Base-by-base conservation (phyloP, 1,140 invertebrate species). In the Bombus balteatus region DNA sequence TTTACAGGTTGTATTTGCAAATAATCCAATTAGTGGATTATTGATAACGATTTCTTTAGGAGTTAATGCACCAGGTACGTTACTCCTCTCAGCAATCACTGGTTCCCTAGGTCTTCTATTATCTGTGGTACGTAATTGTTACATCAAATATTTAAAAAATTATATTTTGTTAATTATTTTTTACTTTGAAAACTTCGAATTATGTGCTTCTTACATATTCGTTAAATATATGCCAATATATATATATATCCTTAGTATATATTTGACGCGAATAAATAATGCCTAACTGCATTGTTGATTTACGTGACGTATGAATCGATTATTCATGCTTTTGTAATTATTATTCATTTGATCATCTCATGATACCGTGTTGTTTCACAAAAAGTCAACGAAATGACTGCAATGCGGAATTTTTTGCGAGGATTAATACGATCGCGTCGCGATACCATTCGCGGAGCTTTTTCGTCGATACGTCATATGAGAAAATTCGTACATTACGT, bases 1-100 rank as follows among this genome's bases (percentile, higher is more conserved):
- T 84, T 91, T 91, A 22, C 87, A 96, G 95, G 92, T 93, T 1
- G 87, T 92, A 15, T 94, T 95, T 65, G 93, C 94, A 22, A 96
- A 95, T 87, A 96, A 96, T 91, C 95, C 95, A 39, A 89, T 96
- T 59, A 94, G 92, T 79, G 95, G 95, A 41, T 77, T 95, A 18
- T 78, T 96, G 22, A 93, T 96, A 80, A 89, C 94, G 25, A 86
- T 94, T 41, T 93, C 92, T 15, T 85, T 95, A 66, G 92, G 89
- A 86, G 87, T 88, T 68, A 84, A 92, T n/a, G 84, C 91, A 71
- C 92, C 94, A 15, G 81, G 90, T 32, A 91, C 92, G 22, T 90
- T 95, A 25, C 71, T 87, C 28, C 89, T 92, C 12, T 93, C 90
- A 78, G 86, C 71, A 47, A 79, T 66, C 28, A 93, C 95, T 18